Conservation (phyloP, 1,140 invertebrate genomes). For the Cydia pomonella region DNA sequence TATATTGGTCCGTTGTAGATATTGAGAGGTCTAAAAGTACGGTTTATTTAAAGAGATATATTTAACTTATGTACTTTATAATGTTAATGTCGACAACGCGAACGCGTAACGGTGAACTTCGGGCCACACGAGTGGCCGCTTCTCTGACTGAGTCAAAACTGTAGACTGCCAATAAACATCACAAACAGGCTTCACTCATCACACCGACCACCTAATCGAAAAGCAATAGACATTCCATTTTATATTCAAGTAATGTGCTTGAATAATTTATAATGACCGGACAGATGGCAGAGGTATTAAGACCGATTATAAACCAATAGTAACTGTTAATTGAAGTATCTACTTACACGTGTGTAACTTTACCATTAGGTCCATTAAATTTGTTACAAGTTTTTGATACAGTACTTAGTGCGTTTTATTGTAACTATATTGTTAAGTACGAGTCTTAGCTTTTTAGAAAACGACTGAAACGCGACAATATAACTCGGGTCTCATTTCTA, state of each 20-base stretch:
- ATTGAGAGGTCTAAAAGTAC: conserved; percentile 32
- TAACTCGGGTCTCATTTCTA: conserved; percentile 66
- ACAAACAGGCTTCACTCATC: background rate
- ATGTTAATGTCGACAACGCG: conserved; percentile 1
- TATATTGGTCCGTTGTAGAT: conserved; percentile 47
- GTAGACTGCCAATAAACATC: background rate
- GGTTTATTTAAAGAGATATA: conserved; percentile 33
- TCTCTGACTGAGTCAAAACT: background rate
- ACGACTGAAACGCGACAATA: conserved; percentile 75
- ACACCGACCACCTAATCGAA: conserved; percentile 11
- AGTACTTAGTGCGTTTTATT: conserved; percentile 55
- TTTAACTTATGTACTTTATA: conserved; percentile 19
- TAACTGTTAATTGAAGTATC: background rate
- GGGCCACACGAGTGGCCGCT: background rate
- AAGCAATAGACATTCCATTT: conserved; percentile 55
- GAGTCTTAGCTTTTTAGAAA: conserved; percentile 59
- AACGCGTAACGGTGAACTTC: background rate
- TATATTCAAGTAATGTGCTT: conserved; percentile 34
- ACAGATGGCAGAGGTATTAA: background rate
- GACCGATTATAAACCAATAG: background rate
- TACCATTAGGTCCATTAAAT: conserved; percentile 26
- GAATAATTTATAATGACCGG: conserved; percentile 1
- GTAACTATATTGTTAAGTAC: conserved; percentile 43
- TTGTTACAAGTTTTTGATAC: conserved; percentile 39
- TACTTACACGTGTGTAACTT: background rate